A percentile compares a stretch with the other conserved stretches of the same genome.
These are phyloP conservation scores for Tromatobia lineatoria DNA, from an alignment of 2,888 invertebrate genomes.

Conservation along the genomic window DNA sequence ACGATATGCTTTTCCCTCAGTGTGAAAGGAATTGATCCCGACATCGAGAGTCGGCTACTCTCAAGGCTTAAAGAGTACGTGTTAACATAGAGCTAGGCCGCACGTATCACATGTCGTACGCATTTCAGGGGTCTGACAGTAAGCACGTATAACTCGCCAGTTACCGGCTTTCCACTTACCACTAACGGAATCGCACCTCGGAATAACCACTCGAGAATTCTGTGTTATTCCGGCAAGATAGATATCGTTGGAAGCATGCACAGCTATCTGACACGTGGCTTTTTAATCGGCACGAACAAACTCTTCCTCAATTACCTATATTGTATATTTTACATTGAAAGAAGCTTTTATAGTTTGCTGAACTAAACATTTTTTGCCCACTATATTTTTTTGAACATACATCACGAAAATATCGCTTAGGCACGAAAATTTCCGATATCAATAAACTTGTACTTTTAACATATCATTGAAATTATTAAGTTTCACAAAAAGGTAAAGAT, in stretches of 20 bases:
- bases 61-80: neutral
- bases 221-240: neutral
- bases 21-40: conserved; percentile 9
- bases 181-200: neutral
- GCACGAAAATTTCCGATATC: too few relatives aligned
- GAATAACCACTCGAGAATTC: neutral
- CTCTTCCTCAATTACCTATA: neutral
- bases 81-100: neutral
- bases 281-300: neutral
- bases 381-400: too few relatives aligned
- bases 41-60: neutral
- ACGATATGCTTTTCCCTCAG: too few relatives aligned
- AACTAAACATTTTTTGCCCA: too few relatives aligned
- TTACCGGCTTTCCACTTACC: neutral
- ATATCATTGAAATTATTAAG: too few relatives aligned
- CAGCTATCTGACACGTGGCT: neutral
- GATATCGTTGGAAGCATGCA: neutral
- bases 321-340: too few relatives aligned
- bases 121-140: neutral
- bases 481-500: too few relatives aligned
- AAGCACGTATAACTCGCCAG: neutral
- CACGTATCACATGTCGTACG: neutral
- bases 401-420: too few relatives aligned
- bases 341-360: too few relatives aligned
- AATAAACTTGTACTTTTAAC: too few relatives aligned